phyloP scores from a whole-genome alignment of 2,888 invertebrate species.

The Synanthedon vespiformis region DNA sequence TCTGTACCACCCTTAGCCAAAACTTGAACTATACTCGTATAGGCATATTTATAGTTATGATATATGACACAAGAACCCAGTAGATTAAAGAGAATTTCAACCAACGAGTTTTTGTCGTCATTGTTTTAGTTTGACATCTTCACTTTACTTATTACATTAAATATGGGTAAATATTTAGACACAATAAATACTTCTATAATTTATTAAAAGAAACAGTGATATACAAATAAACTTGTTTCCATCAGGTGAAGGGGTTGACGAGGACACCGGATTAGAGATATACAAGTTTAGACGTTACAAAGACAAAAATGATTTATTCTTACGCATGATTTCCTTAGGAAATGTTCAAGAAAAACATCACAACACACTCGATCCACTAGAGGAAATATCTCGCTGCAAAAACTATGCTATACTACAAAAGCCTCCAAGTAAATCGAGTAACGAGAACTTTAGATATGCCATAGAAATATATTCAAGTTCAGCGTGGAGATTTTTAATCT shows the following conservation, averaged over 20 bases:
- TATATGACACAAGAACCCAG: too few species aligned
- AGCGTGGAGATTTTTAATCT: slow-evolving; percentile 46
- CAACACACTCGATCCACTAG: slow-evolving; percentile 3
- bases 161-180: too few species aligned
- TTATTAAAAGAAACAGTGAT: too few species aligned
- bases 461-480: slow-evolving; percentile 46
- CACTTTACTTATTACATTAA: too few species aligned
- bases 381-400: slow-evolving; percentile 30
- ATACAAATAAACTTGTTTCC: too few species aligned
- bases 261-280: slow-evolving; percentile 23
- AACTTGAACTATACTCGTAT: too few species aligned
- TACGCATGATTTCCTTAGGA: not conserved
- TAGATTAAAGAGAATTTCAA: not conserved
- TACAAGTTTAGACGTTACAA: slow-evolving; percentile 38
- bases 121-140: too few species aligned
- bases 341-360: not conserved
- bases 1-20: too few species aligned
- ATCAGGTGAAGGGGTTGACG: too few species aligned
- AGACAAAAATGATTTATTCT: slow-evolving; percentile 24
- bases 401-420: slow-evolving; percentile 56
- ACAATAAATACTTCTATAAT: too few species aligned
- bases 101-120: too few species aligned
- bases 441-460: slow-evolving; percentile 39
- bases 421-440: slow-evolving; percentile 39
- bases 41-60: too few species aligned